Evolutionary conservation across 2,113 vertebrate species (phyloP).

Genomic region (Cepphus grylle): DNA sequence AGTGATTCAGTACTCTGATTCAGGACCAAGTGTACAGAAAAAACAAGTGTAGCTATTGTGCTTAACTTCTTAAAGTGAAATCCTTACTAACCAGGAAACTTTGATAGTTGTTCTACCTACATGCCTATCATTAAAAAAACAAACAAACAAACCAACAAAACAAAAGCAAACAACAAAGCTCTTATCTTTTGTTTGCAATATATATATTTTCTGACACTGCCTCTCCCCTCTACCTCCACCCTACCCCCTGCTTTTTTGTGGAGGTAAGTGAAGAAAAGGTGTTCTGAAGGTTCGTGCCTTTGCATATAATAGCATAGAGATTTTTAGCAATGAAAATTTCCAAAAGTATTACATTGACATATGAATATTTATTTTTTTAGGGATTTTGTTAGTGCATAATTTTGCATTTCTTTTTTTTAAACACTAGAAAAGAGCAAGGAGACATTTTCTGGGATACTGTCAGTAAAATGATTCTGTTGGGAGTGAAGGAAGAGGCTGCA

Average conservation of each 20-base stretch:
- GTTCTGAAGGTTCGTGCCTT: background rate
- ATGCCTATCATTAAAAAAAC: background rate
- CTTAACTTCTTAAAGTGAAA: background rate
- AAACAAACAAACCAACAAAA: background rate
- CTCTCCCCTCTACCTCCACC: accelerated
- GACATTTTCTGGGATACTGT: background rate
- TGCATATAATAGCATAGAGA: background rate
- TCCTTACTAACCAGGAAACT: background rate
- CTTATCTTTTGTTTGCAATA: background rate
- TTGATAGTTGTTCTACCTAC: background rate
- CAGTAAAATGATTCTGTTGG: background rate
- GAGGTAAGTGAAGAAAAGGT: background rate
- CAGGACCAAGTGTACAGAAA: background rate
- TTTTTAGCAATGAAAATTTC: background rate
- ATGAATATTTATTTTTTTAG: background rate
- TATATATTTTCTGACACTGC: background rate
- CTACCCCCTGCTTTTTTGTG: background rate
- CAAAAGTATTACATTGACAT: background rate
- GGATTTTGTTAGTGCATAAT: background rate
- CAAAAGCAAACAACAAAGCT: background rate
- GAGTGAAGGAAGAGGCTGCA: background rate
- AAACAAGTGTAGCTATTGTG: background rate
- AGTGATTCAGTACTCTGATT: accelerated
- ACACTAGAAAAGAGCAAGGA: background rate
- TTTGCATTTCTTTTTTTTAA: background rate